Conservation (phyloP, 37 sponge, comb jelly and placozoan species). For the Beroe forskalii region DNA sequence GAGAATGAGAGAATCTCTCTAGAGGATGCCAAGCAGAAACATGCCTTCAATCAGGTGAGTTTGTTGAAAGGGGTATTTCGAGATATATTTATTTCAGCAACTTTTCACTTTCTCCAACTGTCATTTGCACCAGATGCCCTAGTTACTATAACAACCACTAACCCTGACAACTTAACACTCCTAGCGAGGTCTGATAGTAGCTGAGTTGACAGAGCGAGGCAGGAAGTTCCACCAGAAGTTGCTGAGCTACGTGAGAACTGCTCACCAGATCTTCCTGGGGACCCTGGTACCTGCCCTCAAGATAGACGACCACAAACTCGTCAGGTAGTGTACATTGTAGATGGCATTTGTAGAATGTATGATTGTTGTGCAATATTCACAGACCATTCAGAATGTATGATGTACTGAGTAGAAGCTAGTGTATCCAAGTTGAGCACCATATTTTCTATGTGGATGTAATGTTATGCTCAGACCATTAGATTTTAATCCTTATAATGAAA, state of each 20-base stretch:
- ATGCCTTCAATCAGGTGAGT: constrained; percentile 43
- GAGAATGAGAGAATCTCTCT: constrained; percentile 29
- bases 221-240: constrained; percentile 2
- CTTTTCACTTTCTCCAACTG: not conserved
- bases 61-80: too few relatives aligned
- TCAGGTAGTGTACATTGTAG: not conserved
- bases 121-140: too few relatives aligned
- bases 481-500: too few relatives aligned
- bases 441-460: not conserved
- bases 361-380: not conserved
- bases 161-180: too few relatives aligned
- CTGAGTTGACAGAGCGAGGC: constrained; percentile 29
- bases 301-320: constrained; percentile 4
- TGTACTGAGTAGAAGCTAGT: not conserved
- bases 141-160: too few relatives aligned
- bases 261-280: constrained; percentile 21
- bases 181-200: not conserved
- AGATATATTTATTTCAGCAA: too few relatives aligned
- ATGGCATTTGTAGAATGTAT: not conserved
- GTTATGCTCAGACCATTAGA: too few relatives aligned
- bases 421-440: not conserved
- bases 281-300: constrained; percentile 36
- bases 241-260: not conserved
- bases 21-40: not conserved
- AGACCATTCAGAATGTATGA: not conserved